These are phyloP conservation scores for Idris sp. DNA, from an alignment of 1,140 invertebrate species.

Conservation along the genomic window DNA sequence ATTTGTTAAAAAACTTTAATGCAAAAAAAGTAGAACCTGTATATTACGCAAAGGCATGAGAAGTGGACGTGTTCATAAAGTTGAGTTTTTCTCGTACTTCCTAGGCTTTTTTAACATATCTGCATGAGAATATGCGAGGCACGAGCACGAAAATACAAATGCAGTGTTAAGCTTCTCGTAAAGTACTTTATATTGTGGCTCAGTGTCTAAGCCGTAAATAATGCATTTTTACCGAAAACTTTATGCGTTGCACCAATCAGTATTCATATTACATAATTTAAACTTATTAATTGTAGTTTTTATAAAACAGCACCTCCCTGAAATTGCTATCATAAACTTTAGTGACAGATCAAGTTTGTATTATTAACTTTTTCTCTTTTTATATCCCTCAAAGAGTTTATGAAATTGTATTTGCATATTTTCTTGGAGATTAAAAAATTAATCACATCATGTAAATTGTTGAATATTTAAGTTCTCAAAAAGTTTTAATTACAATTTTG, in stretches of 20 bases:
- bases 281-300: conserved; percentile 22
- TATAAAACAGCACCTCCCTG: conserved; percentile 4
- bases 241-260: conserved; percentile 31
- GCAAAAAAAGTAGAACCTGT: conserved; percentile 21
- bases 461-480: too few species aligned
- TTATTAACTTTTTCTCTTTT: conserved; percentile 4
- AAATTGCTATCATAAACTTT: conserved; percentile 19
- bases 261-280: conserved; percentile 28
- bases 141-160: conserved; percentile 58
- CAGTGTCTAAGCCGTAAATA: conserved; percentile 52
- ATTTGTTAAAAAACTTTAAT: conserved; percentile 11
- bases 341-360: conserved; percentile 8
- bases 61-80: conserved; percentile 53
- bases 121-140: conserved; percentile 57
- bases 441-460: too few species aligned
- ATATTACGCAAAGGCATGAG: conserved; percentile 46
- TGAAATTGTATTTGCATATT: too few species aligned
- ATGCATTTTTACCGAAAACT: conserved; percentile 34
- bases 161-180: conserved; percentile 56
- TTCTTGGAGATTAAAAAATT: too few species aligned
- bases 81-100: conserved; percentile 55
- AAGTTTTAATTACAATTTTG: too few species aligned
- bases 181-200: conserved; percentile 56
- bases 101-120: conserved; percentile 55
- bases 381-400: too few species aligned